Evolutionary conservation across 2,797 vertebrate species (phyloP), one percentile per base, ranked within the genome.

Genomic region (Tenualosa ilisha): DNA sequence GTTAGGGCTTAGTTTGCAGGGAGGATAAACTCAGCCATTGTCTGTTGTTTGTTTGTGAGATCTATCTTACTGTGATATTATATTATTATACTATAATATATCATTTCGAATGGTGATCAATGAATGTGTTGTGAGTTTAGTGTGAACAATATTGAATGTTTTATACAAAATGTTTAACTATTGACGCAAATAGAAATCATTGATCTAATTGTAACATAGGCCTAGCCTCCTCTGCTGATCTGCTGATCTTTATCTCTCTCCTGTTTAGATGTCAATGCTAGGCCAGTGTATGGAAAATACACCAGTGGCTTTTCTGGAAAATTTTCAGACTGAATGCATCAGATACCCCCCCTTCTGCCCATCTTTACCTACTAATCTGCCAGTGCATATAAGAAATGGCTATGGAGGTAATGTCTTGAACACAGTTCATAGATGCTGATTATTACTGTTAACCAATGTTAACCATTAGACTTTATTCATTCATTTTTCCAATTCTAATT

Each of bases 261-360:
- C 1, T 51, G 24, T 85, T 2, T 81, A 96, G 98, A 93, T 83
- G 37, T 94, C 96, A 85, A 3, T 97, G 88, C 87, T 90, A 1
- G 97, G 98, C 0, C 95, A 92, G 54, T 99, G 98, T 90, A 84
- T 94, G 26, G 92, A 89, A 61, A 92, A 88, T 0, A 96, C 97
- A 40, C 98, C 98, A 0, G 96, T 98, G 26, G 97, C 95, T 0
- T 98, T 96, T 93, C 94, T 99, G 87, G 93, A 92, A 87, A 91
- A 96, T 86, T 94, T 99, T 26, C 87, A 95, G 43, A 87, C 90
- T 0, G 87, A 82, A 0, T 99, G 98, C 89, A 82, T 91, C 9
- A 93, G 86, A n/a, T 15, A 0, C 53, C 85, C 97, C 24, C 86
- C 49, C 0, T 90, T 86, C 75, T 96, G 96, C 89, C 95, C 95